Percentiles rank a stretch among this genome's conserved stretches.
phyloP scores from a whole-genome alignment of 2,113 vertebrate species.

The Oenanthe oenanthe region DNA sequence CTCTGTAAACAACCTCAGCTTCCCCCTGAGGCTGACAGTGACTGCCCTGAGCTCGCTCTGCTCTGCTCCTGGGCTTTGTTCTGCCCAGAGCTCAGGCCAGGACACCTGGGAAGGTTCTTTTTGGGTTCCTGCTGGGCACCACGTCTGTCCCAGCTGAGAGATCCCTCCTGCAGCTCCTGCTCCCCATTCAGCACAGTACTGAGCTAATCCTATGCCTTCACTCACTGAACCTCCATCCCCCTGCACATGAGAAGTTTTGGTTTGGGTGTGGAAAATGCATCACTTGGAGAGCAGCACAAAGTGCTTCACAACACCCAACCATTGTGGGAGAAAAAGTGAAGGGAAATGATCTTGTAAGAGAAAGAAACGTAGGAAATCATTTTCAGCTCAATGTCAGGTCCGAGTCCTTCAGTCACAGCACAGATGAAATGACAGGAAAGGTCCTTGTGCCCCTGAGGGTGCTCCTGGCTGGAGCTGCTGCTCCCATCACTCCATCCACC shows the following conservation, averaged over 20 bases:
- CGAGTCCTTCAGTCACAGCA: background rate
- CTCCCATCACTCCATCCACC: background rate
- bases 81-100: background rate
- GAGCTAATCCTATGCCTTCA: background rate
- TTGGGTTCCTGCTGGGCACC: accelerated
- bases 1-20: background rate
- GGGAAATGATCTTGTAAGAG: background rate
- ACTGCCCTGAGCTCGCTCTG: background rate
- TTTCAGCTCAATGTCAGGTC: background rate
- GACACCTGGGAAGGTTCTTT: background rate
- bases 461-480: background rate
- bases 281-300: accelerated
- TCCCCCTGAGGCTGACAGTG: background rate
- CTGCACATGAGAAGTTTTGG: background rate
- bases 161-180: background rate
- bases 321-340: background rate
- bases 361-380: background rate
- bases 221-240: background rate
- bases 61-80: background rate
- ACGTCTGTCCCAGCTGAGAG: accelerated
- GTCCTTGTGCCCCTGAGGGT: background rate
- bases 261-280: background rate
- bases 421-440: background rate
- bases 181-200: background rate
- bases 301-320: background rate